Conservation (phyloP, 2,888 invertebrate species). For the Cataglyphis rosenhaueri region DNA sequence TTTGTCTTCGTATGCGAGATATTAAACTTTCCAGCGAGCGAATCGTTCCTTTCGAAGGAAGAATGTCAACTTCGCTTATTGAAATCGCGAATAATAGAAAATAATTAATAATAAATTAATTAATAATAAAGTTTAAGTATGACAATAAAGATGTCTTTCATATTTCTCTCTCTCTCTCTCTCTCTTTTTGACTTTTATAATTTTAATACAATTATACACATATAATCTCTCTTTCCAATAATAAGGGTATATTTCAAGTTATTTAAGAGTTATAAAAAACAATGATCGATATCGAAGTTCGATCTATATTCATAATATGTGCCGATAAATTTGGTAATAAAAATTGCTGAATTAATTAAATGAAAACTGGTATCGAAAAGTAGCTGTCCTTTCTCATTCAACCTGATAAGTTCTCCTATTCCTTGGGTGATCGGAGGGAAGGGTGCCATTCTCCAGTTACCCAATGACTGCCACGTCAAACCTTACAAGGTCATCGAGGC, state of each 20-base stretch:
- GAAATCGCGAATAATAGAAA: neutral
- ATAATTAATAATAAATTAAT: neutral
- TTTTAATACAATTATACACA: neutral
- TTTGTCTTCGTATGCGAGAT: neutral
- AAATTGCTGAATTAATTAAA: constrained; percentile 18
- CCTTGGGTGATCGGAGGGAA: neutral
- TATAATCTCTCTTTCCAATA: neutral
- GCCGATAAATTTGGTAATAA: neutral
- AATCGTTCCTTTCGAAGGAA: neutral
- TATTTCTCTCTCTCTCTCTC: no score
- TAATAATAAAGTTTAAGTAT: neutral
- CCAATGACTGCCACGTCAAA: constrained; percentile 44
- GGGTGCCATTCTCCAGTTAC: constrained; percentile 35
- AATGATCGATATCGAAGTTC: neutral
- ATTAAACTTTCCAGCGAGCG: neutral
- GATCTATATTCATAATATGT: neutral
- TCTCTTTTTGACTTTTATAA: neutral
- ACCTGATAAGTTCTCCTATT: constrained; percentile 7
- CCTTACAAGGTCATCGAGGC: constrained; percentile 55
- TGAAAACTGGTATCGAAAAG: constrained; percentile 30
- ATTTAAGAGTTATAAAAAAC: neutral
- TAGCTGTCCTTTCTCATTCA: constrained; percentile 21
- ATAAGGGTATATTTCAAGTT: neutral
- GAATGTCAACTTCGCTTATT: neutral
- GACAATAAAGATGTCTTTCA: neutral